Evolutionary conservation across 1,140 invertebrate species (phyloP), one percentile per base, ranked within the genome.

Genomic region (Heliconius hermathena): DNA sequence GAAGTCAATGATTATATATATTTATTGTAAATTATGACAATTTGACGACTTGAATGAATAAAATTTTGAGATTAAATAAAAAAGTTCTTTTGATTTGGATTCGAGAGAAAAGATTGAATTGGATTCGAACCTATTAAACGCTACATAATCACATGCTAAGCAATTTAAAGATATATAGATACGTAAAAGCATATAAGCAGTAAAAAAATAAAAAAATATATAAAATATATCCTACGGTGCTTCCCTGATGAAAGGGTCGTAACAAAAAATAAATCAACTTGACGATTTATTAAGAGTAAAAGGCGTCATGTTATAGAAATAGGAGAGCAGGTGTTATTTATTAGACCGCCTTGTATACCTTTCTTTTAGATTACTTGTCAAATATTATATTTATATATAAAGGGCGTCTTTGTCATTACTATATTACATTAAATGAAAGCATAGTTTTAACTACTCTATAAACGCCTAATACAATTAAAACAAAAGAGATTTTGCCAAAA

Each of bases 211-310:
- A 20, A 57, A 54, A 57, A 57, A 57, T 1, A 0, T 8, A 66
- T 4, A 57, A 57, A 57, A 57, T n/a, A 57, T 57, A n/a, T 3
- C 41, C 9, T 60, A 0, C 0, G n/a, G 54, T 9, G n/a, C 57
- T 66, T 66, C 22, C 20, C 57, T 66, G 57, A 66, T 66, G 22
- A 66, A 66, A 3, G 57, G 57, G 22, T 66, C n/a, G 22, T 26
- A 13, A 26, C 57, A 66, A 66, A 26, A 66, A 26, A 66, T 66
- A 66, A 66, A 66, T 29, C 57, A 66, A 66, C 57, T 66, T 26
- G 57, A 26, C 57, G 57, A 66, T 66, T 66, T 66, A 66, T 26
- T 66, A 66, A 13, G 22, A n/a, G 22, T 66, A 26, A 26, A 66
- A 9, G 57, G 57, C 57, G 22, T 66, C 57, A 66, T 66, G n/a